Percentiles rank a stretch among this genome's conserved stretches.
Conservation (phyloP, 2,888 invertebrate genomes). For the Galerucella calmariensis region DNA sequence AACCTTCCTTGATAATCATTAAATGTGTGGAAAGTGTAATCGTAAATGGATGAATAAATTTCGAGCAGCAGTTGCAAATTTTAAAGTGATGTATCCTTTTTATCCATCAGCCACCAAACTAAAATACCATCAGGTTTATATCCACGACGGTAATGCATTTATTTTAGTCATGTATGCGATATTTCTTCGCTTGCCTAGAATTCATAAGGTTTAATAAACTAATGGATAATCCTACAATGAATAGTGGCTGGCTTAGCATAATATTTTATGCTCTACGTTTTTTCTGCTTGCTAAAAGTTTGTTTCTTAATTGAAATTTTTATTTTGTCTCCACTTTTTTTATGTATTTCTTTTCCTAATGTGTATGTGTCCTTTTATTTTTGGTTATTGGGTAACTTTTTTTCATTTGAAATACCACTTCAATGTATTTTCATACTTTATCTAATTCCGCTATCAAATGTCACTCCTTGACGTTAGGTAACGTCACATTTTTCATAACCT, state of each 20-base stretch:
- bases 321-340: neutral
- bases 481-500: too few species aligned
- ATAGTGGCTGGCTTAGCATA: neutral
- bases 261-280: neutral
- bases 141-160: neutral
- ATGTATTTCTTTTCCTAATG: neutral
- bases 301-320: neutral
- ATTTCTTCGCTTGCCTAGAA: neutral
- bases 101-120: neutral
- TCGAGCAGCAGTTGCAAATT: neutral
- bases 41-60: too few species aligned
- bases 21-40: too few species aligned
- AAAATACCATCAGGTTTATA: neutral
- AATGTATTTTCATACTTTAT: too few species aligned
- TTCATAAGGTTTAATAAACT: slow-evolving; percentile 3
- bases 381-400: too few species aligned
- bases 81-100: neutral
- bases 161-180: neutral
- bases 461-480: too few species aligned
- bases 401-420: too few species aligned
- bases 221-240: slow-evolving; percentile 1
- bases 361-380: too few species aligned
- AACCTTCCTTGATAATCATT: too few species aligned
- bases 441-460: too few species aligned
- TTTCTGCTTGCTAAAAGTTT: neutral